Evolutionary conservation across 2,113 vertebrate species (phyloP).

Genomic region (Rhagologus leucostigma): DNA sequence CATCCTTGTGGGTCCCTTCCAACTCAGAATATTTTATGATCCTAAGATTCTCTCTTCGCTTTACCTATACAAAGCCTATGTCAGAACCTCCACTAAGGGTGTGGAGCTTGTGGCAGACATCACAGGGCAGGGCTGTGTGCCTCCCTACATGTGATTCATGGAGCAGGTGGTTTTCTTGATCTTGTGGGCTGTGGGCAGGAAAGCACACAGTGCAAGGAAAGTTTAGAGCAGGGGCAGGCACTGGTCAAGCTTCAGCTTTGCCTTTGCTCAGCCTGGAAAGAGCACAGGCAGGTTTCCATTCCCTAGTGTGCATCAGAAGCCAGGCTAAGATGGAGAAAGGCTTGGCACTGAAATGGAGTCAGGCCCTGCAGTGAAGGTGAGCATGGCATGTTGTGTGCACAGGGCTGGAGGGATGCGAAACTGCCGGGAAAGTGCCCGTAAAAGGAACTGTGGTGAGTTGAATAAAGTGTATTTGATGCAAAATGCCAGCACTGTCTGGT

Average conservation of each 20-base stretch:
- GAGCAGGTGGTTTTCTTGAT: neutral
- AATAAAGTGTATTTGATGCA: neutral
- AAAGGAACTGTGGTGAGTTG: neutral
- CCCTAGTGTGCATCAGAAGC: neutral
- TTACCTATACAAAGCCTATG: neutral
- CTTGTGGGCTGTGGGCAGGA: neutral
- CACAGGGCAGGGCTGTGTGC: neutral
- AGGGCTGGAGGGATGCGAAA: neutral
- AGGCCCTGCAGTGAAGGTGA: neutral
- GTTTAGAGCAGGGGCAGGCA: neutral
- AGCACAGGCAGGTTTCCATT: fast-evolving
- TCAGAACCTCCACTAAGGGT: neutral
- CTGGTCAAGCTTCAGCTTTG: neutral
- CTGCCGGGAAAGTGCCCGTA: neutral
- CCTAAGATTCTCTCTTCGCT: neutral
- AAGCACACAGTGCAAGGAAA: neutral
- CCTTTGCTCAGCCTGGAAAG: neutral
- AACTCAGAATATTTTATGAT: neutral
- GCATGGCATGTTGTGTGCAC: fast-evolving
- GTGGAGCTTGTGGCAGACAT: neutral
- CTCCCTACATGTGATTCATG: neutral
- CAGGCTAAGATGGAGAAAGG: neutral
- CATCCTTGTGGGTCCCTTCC: neutral
- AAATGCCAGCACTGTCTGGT: neutral
- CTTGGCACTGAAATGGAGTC: neutral